Evolutionary conservation across 2,113 vertebrate genomes (phyloP), one percentile per base, ranked within the genome.

Genomic region (Acinonyx jubatus): DNA sequence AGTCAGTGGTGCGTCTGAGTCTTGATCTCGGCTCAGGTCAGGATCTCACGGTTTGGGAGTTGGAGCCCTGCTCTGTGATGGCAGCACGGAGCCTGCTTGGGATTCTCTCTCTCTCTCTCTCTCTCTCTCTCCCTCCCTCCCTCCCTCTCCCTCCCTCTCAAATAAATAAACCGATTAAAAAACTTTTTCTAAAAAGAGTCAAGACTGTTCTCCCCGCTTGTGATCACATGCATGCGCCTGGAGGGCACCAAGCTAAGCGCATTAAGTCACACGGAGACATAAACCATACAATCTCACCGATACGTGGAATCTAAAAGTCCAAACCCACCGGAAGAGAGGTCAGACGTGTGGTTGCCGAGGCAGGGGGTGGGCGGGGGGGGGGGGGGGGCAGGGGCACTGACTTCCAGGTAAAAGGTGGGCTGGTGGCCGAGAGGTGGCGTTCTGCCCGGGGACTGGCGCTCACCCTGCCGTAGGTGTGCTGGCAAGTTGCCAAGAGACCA

Each of bases 391-490:
- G 0, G 36, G 80, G 80, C 12, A 23, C 15, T 0, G 2, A 5
- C 31, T 5, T 65, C 55, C 55, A 3, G 41, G 15, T 9, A 23
- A 0, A 9, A 14, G 23, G 8, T 3, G 7, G 7, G 7, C 1
- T 1, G 2, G 69, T 36, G 15, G 3, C 1, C 25, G 41, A 18
- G 76, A 7, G 1, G n/a, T 50, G 2, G 3, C 0, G 1, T 1
- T 4, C 15, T 5, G 78, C 38, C 1, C 1, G 1, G 18, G 6
- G n/a, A 12, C 29, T 1, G 7, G 12, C 0, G 1, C 14, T 4
- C 0, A 23, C 1, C 0, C 14, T 31, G 38, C 31, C 1, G 0
- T 5, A 0, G 31, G 31, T 2, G 2, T 5, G 0, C 15, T 25
- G 4, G 41, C 5, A 33, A 23, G 38, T 5, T 3, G 74, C 31